phyloP scores from a whole-genome alignment of 1,140 invertebrate genomes.

The Drosophila grimshawi region DNA sequence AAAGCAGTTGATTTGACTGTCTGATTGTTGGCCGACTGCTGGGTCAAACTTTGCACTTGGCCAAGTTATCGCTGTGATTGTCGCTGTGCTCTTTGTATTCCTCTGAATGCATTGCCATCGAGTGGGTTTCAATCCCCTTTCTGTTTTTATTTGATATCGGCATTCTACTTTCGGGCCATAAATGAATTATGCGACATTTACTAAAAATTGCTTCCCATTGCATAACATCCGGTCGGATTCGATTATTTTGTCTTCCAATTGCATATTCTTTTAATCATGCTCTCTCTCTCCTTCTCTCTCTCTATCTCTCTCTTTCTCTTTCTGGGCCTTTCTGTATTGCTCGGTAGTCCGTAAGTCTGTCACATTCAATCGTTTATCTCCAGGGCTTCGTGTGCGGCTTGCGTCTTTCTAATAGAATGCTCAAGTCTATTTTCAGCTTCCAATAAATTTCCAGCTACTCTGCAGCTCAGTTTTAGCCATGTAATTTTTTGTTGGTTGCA shows the following conservation, averaged over 20 bases:
- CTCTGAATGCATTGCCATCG: constrained; percentile 54
- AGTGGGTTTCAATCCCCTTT: constrained; percentile 32
- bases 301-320: constrained; percentile 4
- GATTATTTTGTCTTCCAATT: constrained; percentile 20
- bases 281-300: background rate
- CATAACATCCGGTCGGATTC: constrained; percentile 56
- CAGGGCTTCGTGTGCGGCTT: constrained; percentile 16
- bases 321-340: background rate
- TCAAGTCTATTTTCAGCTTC: constrained; percentile 58
- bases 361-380: constrained; percentile 28
- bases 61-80: constrained; percentile 5
- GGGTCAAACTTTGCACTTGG: constrained; percentile 29
- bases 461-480: constrained; percentile 47
- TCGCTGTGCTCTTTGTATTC: constrained; percentile 35
- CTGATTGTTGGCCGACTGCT: constrained; percentile 13
- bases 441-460: constrained; percentile 64
- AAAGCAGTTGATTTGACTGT: constrained; percentile 53
- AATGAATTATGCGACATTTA: constrained; percentile 84
- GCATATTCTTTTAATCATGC: background rate
- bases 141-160: background rate
- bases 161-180: constrained; percentile 53
- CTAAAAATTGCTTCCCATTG: constrained; percentile 80
- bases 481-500: constrained; percentile 29
- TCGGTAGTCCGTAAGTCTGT: constrained; percentile 4
- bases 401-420: constrained; percentile 49